phyloP scores from a whole-genome alignment of 2,888 invertebrate genomes.

The Tinea pellionella region DNA sequence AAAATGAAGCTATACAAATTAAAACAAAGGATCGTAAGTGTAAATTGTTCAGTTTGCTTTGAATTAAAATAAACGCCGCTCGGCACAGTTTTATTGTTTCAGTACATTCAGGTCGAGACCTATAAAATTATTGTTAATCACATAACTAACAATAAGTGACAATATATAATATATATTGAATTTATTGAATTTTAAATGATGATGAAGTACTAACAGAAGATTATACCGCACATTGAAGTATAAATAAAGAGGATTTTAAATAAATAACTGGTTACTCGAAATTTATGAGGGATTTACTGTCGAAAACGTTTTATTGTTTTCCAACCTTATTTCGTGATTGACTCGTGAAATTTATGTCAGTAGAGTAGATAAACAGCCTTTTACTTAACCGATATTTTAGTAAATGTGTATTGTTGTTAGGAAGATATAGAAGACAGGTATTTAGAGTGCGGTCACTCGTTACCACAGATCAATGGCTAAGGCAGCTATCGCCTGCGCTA shows the following conservation, averaged over 20 bases:
- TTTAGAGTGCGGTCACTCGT: too few relatives aligned
- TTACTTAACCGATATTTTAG: not conserved
- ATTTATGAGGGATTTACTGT: not conserved
- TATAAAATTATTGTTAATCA: not conserved
- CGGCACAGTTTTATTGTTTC: not conserved
- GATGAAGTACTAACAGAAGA: not conserved
- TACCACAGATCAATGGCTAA: too few relatives aligned
- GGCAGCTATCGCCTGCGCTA: too few relatives aligned
- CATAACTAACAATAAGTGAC: not conserved
- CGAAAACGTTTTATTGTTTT: not conserved
- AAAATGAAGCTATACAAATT: not conserved
- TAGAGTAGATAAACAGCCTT: not conserved
- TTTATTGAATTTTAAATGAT: too few relatives aligned
- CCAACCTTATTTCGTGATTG: not conserved
- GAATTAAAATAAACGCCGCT: not conserved
- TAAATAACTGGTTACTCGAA: not conserved
- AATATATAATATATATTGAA: not conserved
- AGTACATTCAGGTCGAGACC: not conserved
- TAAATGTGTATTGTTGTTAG: too few relatives aligned
- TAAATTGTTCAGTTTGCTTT: not conserved
- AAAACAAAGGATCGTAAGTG: not conserved
- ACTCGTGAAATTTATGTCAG: not conserved
- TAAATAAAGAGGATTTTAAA: not conserved
- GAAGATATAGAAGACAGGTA: too few relatives aligned
- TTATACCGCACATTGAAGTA: not conserved